Evolutionary conservation across 1,140 invertebrate species (phyloP).

Genomic region (Atta cephalotes): DNA sequence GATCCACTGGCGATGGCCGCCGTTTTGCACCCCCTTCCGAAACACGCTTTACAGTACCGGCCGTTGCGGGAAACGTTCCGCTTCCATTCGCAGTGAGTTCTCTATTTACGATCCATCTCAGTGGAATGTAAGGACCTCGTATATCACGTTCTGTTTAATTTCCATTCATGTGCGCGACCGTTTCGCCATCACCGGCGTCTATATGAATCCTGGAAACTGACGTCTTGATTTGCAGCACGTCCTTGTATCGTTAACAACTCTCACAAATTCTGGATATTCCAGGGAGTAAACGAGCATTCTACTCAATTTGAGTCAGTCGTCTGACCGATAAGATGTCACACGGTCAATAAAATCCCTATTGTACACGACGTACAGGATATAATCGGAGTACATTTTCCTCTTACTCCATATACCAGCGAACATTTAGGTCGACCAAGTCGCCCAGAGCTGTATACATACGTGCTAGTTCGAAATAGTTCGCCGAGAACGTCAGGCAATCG

Average conservation of each 20-base stretch:
- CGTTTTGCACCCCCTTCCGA: slow-evolving; percentile 43
- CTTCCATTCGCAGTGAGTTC: background rate
- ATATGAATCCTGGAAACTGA: background rate
- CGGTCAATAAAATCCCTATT: slow-evolving; percentile 39
- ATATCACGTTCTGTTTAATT: slow-evolving; percentile 60
- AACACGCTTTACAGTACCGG: slow-evolving; percentile 37
- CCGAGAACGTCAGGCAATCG: slow-evolving; percentile 66
- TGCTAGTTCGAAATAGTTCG: slow-evolving; percentile 38
- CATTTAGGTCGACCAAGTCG: slow-evolving; percentile 13
- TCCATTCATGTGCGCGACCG: slow-evolving; percentile 44
- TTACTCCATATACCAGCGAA: background rate
- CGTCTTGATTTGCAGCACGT: background rate
- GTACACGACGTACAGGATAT: background rate
- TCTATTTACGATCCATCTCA: slow-evolving; percentile 27
- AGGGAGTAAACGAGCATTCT: background rate
- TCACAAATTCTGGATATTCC: background rate
- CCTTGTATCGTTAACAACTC: background rate
- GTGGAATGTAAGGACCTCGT: slow-evolving; percentile 23
- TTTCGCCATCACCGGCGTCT: background rate
- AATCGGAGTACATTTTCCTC: slow-evolving; percentile 5
- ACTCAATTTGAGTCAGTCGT: slow-evolving; percentile 18
- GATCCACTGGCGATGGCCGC: slow-evolving; percentile 48
- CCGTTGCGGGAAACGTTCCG: slow-evolving; percentile 36
- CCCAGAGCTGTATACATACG: slow-evolving; percentile 15
- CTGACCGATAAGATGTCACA: slow-evolving; percentile 29